Conservation (phyloP, 2,888 invertebrate genomes). For the Hyles lineata region DNA sequence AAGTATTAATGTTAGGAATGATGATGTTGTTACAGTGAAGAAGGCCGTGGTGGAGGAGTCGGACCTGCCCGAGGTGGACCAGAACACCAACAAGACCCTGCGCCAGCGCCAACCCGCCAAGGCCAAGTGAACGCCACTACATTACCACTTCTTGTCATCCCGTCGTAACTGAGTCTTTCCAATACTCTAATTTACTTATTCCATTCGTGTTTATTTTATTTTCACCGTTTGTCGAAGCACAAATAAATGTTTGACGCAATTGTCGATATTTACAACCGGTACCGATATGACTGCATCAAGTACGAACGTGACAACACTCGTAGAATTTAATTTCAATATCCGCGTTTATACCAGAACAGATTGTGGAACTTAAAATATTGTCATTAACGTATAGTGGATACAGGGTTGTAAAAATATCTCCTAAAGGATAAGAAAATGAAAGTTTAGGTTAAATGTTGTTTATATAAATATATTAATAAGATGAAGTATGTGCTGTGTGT, state of each 20-base stretch:
- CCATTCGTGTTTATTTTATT: conserved; percentile 38
- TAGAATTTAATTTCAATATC: conserved; percentile 34
- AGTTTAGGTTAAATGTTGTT: conserved; percentile 80
- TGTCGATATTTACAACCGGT: conserved; percentile 35
- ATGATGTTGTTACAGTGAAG: conserved; percentile 81
- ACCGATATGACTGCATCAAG: conserved; percentile 43
- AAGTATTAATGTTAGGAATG: conserved; percentile 10
- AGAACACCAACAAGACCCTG: conserved; percentile 92
- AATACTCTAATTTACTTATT: conserved; percentile 53
- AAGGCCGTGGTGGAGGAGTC: conserved; percentile 89
- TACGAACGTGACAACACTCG: conserved; percentile 47
- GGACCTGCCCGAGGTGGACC: conserved; percentile 96
- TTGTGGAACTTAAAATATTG: conserved; percentile 41
- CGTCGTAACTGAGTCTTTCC: conserved; percentile 64
- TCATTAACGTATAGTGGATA: conserved; percentile 83
- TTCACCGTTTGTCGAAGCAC: conserved; percentile 52
- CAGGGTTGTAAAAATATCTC: conserved; percentile 85
- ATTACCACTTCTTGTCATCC: conserved; percentile 55
- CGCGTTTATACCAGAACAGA: conserved; percentile 40
- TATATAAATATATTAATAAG: conserved; percentile 81
- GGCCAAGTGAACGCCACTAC: conserved; percentile 78
- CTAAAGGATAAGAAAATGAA: conserved; percentile 76
- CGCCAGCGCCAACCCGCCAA: conserved; percentile 86
- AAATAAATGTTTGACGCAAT: conserved; percentile 44
- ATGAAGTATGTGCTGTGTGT: conserved; percentile 72